Evolutionary conservation across 1,140 invertebrate species (phyloP).

Genomic region (Steinernema khuongi): DNA sequence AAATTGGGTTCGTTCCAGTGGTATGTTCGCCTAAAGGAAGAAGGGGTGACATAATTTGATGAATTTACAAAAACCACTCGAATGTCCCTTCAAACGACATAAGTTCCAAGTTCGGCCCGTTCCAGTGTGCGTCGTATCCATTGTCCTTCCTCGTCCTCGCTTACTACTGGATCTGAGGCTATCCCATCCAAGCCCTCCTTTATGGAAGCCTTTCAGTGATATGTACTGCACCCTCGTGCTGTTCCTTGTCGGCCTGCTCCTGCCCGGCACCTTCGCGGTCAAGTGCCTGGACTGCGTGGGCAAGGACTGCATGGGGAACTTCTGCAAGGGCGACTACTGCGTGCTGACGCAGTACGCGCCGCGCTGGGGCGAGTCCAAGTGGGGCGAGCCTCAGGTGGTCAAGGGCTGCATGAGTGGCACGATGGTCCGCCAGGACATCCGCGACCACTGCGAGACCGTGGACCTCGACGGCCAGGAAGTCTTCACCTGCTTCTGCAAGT

Average conservation of each 20-base stretch:
- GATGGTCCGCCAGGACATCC: constrained; percentile 47
- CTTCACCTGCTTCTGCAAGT: constrained; percentile 56
- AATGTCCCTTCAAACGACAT: no score
- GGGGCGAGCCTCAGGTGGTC: constrained; percentile 51
- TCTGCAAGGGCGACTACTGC: constrained; percentile 54
- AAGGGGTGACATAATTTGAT: no score
- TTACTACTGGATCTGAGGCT: no score
- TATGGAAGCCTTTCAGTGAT: no score
- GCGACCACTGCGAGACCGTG: constrained; percentile 47
- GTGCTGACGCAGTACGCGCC: constrained; percentile 50
- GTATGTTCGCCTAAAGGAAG: no score
- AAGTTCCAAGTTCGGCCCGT: no score
- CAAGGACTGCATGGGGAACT: constrained; percentile 51
- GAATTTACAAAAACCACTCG: no score
- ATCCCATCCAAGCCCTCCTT: no score
- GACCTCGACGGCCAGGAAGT: constrained; percentile 44
- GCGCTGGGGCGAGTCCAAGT: constrained; percentile 48
- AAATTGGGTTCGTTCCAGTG: no score
- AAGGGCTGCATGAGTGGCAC: constrained; percentile 53
- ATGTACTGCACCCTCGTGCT: not conserved
- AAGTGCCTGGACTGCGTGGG: constrained; percentile 56
- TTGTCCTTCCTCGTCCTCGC: no score
- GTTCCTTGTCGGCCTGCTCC: not conserved
- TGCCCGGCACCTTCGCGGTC: constrained; percentile 29
- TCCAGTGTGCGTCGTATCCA: no score